These are phyloP conservation scores for Cephalopholis sonnerati DNA, from an alignment of 2,113 vertebrate genomes.

Conservation along the genomic window DNA sequence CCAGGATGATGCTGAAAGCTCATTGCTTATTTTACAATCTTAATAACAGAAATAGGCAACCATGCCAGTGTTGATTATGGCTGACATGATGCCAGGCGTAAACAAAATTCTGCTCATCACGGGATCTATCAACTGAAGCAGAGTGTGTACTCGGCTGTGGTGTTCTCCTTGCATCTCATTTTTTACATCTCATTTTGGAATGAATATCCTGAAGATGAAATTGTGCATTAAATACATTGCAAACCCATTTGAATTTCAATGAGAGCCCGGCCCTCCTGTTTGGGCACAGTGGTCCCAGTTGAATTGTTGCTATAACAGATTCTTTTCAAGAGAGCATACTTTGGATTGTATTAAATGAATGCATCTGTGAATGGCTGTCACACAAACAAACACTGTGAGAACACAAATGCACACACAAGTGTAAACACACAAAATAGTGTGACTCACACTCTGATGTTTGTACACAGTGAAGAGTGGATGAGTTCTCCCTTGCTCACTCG, in stretches of 20 bases:
- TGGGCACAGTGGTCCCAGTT: conserved; percentile 31
- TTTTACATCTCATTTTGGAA: conserved; percentile 51
- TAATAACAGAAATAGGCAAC: conserved; percentile 30
- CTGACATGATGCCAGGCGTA: conserved; percentile 30
- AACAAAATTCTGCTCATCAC: conserved; percentile 48
- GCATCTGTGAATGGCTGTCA: conserved; percentile 16
- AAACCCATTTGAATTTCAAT: conserved; percentile 69
- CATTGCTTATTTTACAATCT: conserved; percentile 40
- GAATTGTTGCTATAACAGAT: conserved; percentile 46
- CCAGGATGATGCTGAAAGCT: background rate
- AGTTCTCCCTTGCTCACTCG: conserved; percentile 20
- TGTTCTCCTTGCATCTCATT: conserved; percentile 55
- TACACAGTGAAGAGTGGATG: conserved; percentile 9
- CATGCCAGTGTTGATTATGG: conserved; percentile 43
- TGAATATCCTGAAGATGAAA: conserved; percentile 61
- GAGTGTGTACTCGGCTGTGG: conserved; percentile 9
- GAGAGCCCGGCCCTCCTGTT: conserved; percentile 35
- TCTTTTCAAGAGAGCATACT: conserved; percentile 44
- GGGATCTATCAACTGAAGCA: conserved; percentile 39
- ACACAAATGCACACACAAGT: background rate
- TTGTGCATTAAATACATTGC: conserved; percentile 69
- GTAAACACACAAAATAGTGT: background rate
- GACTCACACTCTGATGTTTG: conserved; percentile 20
- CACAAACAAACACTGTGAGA: conserved; percentile 32
- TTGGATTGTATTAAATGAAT: conserved; percentile 48